phyloP scores from a whole-genome alignment of 2,888 invertebrate genomes.

The Augochlorella aurata region DNA sequence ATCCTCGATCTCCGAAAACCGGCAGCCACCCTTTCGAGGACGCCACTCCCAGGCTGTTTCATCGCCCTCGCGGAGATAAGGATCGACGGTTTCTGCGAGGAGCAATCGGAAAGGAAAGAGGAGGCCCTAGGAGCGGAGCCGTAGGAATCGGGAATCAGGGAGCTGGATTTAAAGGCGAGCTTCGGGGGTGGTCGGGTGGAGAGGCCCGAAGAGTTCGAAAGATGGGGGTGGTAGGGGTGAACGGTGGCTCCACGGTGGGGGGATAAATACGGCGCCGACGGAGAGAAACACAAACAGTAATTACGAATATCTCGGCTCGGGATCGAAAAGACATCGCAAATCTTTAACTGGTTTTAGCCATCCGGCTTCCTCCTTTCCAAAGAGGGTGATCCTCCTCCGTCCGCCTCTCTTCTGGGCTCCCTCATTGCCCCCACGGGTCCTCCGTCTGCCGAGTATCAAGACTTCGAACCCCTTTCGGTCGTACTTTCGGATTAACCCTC shows the following conservation, averaged over 20 bases:
- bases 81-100: constrained; percentile 60
- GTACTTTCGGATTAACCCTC: constrained; percentile 82
- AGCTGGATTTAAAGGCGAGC: constrained; percentile 57
- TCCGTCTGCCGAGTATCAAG: constrained; percentile 67
- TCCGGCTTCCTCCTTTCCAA: constrained; percentile 59
- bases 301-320: constrained; percentile 81
- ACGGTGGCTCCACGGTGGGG: constrained; percentile 48
- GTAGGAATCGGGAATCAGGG: constrained; percentile 66
- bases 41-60: constrained; percentile 51
- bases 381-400: not conserved
- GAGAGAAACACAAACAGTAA: constrained; percentile 82
- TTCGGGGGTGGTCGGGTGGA: constrained; percentile 25
- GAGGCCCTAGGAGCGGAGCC: constrained; percentile 22
- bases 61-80: constrained; percentile 59
- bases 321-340: constrained; percentile 82
- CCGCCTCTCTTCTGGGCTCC: constrained; percentile 41
- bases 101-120: constrained; percentile 51
- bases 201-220: constrained; percentile 69
- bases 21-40: constrained; percentile 59
- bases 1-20: constrained; percentile 59
- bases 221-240: constrained; percentile 66
- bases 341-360: constrained; percentile 81
- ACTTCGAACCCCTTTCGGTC: constrained; percentile 76
- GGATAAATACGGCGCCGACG: constrained; percentile 78
- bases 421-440: constrained; percentile 70